A percentile compares a stretch with the other conserved stretches of the same genome.
Evolutionary conservation across 2,797 vertebrate genomes (phyloP).

Genomic region (Bovichtus variegatus): DNA sequence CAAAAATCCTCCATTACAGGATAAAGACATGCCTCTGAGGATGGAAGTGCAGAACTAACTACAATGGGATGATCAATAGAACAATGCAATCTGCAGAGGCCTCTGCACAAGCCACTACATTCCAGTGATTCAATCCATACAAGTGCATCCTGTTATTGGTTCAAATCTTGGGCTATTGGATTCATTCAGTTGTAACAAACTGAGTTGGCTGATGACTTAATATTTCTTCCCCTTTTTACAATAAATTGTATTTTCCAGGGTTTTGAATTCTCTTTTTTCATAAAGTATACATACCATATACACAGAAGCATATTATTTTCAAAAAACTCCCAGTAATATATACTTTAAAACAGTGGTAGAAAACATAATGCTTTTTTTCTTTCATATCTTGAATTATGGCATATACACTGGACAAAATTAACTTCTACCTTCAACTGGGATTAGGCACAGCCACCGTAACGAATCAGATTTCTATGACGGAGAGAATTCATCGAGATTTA

Average conservation of each 20-base stretch:
- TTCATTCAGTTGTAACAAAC: constrained; percentile 56
- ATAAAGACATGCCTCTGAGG: constrained; percentile 63
- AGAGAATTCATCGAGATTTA: constrained; percentile 77
- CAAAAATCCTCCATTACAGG: constrained; percentile 53
- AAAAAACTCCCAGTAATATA: neutral
- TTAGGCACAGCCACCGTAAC: constrained; percentile 79
- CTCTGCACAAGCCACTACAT: constrained; percentile 60
- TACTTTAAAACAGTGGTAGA: constrained; percentile 28
- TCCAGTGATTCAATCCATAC: constrained; percentile 72
- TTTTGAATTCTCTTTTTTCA: constrained; percentile 5
- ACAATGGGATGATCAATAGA: constrained; percentile 69
- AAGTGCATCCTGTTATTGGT: constrained; percentile 64
- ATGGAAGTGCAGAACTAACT: constrained; percentile 59
- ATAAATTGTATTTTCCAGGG: constrained; percentile 8
- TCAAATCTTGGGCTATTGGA: constrained; percentile 53
- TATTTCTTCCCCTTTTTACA: constrained; percentile 33
- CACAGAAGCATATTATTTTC: neutral
- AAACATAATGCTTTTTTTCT: constrained; percentile 35
- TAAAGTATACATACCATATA: neutral
- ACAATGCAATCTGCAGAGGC: constrained; percentile 61
- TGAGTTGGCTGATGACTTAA: constrained; percentile 61
- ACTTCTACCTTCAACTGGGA: constrained; percentile 79
- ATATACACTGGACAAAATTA: constrained; percentile 69
- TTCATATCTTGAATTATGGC: constrained; percentile 46
- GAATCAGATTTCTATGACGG: constrained; percentile 79